phyloP scores from a whole-genome alignment of 2,797 vertebrate genomes.

The Morelia viridis region DNA sequence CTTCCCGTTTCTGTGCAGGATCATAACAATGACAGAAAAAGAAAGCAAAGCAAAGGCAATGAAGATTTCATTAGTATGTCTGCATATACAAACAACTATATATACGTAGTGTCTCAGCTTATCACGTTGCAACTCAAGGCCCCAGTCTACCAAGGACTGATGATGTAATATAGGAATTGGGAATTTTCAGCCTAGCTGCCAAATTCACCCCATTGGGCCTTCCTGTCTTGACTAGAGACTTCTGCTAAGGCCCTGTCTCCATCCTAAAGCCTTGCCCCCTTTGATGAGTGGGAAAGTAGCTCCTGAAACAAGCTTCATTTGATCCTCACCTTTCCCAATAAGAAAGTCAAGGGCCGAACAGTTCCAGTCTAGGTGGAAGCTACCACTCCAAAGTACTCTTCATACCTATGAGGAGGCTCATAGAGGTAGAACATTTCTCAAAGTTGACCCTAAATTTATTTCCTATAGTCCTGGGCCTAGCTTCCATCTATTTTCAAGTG shows the following conservation, averaged over 20 bases:
- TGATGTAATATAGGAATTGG: too few species aligned
- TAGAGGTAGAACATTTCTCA: neutral
- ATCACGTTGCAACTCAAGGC: too few species aligned
- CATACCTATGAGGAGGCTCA: neutral
- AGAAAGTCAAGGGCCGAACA: neutral
- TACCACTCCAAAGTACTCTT: neutral
- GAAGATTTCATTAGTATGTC: neutral
- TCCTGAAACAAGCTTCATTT: neutral
- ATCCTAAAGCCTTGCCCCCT: neutral
- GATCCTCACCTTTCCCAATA: neutral
- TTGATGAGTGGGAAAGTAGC: neutral
- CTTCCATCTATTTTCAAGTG: neutral
- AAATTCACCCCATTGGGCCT: neutral
- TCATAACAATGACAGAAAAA: neutral
- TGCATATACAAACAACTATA: neutral
- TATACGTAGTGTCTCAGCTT: neutral
- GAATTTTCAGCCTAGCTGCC: too few species aligned
- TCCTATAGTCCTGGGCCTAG: neutral
- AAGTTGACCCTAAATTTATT: neutral
- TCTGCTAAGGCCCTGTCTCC: neutral
- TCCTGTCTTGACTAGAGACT: neutral
- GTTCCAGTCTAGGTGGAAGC: neutral
- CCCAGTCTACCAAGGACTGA: too few species aligned
- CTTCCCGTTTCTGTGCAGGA: constrained; percentile 70
- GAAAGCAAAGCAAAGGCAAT: neutral